These are phyloP conservation scores for Pseudocheirus occidentalis DNA, from an alignment of 2,797 vertebrate genomes.

Conservation along the genomic window DNA sequence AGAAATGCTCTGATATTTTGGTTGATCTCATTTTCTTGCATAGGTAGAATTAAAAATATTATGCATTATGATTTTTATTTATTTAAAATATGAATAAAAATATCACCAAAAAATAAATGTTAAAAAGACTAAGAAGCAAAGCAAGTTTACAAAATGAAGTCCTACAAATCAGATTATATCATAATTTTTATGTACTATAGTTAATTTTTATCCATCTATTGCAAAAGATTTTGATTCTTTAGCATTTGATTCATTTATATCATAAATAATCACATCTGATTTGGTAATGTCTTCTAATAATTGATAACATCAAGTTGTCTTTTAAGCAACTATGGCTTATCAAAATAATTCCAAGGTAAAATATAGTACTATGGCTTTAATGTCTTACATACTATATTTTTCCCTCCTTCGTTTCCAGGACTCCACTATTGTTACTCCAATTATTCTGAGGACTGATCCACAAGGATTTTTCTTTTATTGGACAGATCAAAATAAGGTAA, in stretches of 20 bases:
- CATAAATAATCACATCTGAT: slow-evolving; percentile 27
- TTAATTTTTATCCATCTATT: slow-evolving; percentile 31
- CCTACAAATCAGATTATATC: background rate
- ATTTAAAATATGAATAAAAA: slow-evolving; percentile 59
- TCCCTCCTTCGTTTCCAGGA: slow-evolving; percentile 81
- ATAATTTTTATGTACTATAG: background rate
- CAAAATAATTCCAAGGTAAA: slow-evolving; percentile 28
- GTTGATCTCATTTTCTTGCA: slow-evolving; percentile 56
- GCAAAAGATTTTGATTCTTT: slow-evolving; percentile 19
- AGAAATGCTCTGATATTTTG: slow-evolving; percentile 55
- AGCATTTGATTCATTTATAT: background rate
- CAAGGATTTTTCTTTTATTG: slow-evolving; percentile 90
- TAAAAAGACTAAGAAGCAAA: background rate
- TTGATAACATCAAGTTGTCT: slow-evolving; percentile 54
- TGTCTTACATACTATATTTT: slow-evolving; percentile 48
- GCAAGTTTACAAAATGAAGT: background rate
- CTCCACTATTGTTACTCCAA: slow-evolving; percentile 86
- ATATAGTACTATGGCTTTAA: slow-evolving; percentile 33
- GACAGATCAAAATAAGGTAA: slow-evolving; percentile 91
- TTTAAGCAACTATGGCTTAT: slow-evolving; percentile 49
- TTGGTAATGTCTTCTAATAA: slow-evolving; percentile 56
- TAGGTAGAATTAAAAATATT: slow-evolving; percentile 59
- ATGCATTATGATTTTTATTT: slow-evolving; percentile 45
- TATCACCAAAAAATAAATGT: slow-evolving; percentile 54
- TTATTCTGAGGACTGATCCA: slow-evolving; percentile 88